Evolutionary conservation across 2,113 vertebrate genomes (phyloP), one percentile per base, ranked within the genome.

Genomic region (Desmodus rotundus): DNA sequence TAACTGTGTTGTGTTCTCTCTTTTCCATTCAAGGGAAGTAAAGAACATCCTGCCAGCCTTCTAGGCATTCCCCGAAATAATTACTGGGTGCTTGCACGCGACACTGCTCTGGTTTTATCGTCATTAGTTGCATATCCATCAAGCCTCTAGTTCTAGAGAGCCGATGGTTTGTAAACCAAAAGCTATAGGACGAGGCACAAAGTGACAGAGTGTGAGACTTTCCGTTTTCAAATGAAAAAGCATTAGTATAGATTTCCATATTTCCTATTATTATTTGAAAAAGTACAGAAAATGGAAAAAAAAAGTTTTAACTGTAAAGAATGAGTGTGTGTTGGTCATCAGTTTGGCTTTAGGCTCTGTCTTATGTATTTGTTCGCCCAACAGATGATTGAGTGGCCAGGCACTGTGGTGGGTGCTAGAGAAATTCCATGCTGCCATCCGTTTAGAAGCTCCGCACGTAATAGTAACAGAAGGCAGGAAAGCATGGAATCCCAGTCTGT

Each of bases 291-390:
- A 77, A 82, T 81, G 22, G 47, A 1, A 3, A 2, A 13, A 20
- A 50, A 68, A 80, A n/a, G 15, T 65, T 56, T 52, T 41, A 78
- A 83, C 26, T 24, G 0, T 84, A 70, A 83, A 67, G 84, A 91
- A 54, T 41, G 76, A 80, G 19, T 43, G 12, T 3, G 0, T 26
- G 0, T 22, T 31, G 41, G 77, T 58, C 74, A 10, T 87, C 20
- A 7, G 5, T 50, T 92, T 84, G 83, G 65, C 84, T 91, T 81
- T 45, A 31, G 74, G 54, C 31, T 76, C 74, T 76, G 52, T 89
- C 56, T 58, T 56, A 5, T 11, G 84, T 31, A 47, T 81, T 67
- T 84, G 38, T 88, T 61, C 45, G 20, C 20, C 17, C 54, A 65
- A 5, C 52, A 78, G 24, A 54, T 72, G 36, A 38, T 4, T 56